Evolutionary conservation across 2,888 invertebrate genomes (phyloP), one percentile per base, ranked within the genome.

Genomic region (Microctonus hyperodae): DNA sequence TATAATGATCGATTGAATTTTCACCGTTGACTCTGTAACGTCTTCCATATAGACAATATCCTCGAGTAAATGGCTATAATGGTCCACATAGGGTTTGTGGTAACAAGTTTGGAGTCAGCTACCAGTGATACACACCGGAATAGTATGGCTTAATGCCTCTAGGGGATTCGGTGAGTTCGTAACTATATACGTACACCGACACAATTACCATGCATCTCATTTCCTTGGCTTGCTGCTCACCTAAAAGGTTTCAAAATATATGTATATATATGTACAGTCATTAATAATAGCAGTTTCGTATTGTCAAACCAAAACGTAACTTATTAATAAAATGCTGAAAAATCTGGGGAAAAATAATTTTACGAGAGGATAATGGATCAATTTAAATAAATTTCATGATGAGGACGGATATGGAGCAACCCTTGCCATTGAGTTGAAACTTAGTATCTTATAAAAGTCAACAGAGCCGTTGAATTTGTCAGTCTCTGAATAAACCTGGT

Each of bases 381-480:
- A 44, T 44, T 44, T 44, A 44, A 44, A 51, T 51, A 11, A 11
- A 51, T 25, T 23, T 13, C 2, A 51, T 51, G 11, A 25, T 4
- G 25, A 51, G 23, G 23, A 23, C 23, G 23, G 13, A 25, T 23
- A 16, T 44, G 44, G 13, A 11, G 59, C 63, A 69, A 64, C 64
- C 61, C 67, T 64, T 64, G 64, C 33, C 10, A 71, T 73, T 25
- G 70, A 72, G 72, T 67, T 74, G 74, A 68, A 73, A 66, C n/a
- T n/a, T n/a, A 67, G 70, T 65, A 76, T 73, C 76, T 81, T 79
- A 80, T 78, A 80, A 80, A 79, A 75, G 81, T 81, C 80, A 75
- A 75, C 68, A 62, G 73, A 78, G 75, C 77, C 71, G 74, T 70
- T 73, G 76, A 81, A 82, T 83, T 80, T 82, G 83, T 83, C 83